Conservation (phyloP, 1,140 invertebrate species). For the Megalonaias nervosa region DNA sequence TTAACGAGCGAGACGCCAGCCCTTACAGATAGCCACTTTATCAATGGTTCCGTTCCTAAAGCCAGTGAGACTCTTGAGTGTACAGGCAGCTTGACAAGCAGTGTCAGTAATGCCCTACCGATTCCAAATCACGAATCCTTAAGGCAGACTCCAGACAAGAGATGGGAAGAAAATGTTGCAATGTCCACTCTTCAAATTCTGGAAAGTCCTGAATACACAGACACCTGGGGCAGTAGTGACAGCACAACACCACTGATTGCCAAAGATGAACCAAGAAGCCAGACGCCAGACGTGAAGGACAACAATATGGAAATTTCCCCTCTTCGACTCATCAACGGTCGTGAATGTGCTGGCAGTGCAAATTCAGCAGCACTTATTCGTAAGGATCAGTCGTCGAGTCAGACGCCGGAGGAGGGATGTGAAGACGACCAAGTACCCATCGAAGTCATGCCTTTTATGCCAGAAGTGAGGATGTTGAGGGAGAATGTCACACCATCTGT, state of each 20-base stretch:
- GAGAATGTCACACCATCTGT: neutral
- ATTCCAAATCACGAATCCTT: too few relatives aligned
- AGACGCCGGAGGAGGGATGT: neutral
- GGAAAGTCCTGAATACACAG: too few relatives aligned
- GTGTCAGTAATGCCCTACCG: too few relatives aligned
- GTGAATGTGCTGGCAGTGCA: neutral
- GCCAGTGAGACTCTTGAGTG: neutral
- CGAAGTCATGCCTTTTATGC: neutral
- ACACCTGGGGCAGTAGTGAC: too few relatives aligned
- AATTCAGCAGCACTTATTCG: neutral
- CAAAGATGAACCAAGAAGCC: too few relatives aligned
- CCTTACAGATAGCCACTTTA: neutral
- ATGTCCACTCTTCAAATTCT: too few relatives aligned
- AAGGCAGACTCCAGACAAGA: too few relatives aligned
- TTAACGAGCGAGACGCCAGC: neutral
- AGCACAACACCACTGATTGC: too few relatives aligned
- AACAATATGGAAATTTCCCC: too few relatives aligned
- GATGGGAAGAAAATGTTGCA: too few relatives aligned
- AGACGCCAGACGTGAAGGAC: too few relatives aligned
- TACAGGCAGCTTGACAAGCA: too few relatives aligned
- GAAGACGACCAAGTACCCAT: neutral
- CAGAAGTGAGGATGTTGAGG: neutral
- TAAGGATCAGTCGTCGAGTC: neutral
- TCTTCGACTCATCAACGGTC: neutral
- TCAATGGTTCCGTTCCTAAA: neutral